Evolutionary conservation across 2,888 invertebrate genomes (phyloP), one percentile per base, ranked within the genome.

Genomic region (Ectemnius continuus): DNA sequence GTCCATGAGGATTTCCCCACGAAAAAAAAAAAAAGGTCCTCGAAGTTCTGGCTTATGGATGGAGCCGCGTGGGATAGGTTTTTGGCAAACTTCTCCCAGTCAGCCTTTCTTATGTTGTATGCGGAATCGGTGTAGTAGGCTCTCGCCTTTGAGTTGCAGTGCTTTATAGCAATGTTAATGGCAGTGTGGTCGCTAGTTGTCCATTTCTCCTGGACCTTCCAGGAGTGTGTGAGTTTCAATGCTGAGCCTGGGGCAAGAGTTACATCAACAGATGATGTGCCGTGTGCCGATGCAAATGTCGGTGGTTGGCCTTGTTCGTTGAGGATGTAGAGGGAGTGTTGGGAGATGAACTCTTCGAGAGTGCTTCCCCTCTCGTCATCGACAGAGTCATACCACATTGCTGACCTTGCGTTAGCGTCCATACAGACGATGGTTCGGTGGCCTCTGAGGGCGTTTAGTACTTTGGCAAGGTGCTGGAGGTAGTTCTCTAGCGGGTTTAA

Each of bases 151-250:
- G 28, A 4, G 28, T 28, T 28, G 28, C 5, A 5, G 5, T 2
- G 2, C 5, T 28, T 5, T 2, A 28, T 2, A 28, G 28, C 28
- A 5, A 28, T 28, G 2, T 5, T 4, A 4, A 65, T 56, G 1
- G 52, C 46, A 3, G 16, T 64, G 18, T 65, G 61, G 13, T 69
- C 64, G 23, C 69, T 70, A 4, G 45, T 46, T 4, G 63, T 59
- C 48, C 56, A 59, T 1, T 45, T 36, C 1, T 45, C 18, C 6
- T 4, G 16, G 0, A 69, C 59, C 2, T n/a, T 14, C 62, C 62
- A 69, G 6, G 56, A 4, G 0, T 45, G 1, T 2, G 36, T 13
- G 11, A 4, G 20, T 3, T 8, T 45, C 5, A 57, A 2, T 6
- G 23, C 8, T 0, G 6, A 0, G 4, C 0, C 36, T 0, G 64